Percentiles rank a stretch among this genome's conserved stretches.
These are phyloP conservation scores for Blastobasis lacticolella DNA, from an alignment of 2,888 invertebrate species.

Conservation along the genomic window DNA sequence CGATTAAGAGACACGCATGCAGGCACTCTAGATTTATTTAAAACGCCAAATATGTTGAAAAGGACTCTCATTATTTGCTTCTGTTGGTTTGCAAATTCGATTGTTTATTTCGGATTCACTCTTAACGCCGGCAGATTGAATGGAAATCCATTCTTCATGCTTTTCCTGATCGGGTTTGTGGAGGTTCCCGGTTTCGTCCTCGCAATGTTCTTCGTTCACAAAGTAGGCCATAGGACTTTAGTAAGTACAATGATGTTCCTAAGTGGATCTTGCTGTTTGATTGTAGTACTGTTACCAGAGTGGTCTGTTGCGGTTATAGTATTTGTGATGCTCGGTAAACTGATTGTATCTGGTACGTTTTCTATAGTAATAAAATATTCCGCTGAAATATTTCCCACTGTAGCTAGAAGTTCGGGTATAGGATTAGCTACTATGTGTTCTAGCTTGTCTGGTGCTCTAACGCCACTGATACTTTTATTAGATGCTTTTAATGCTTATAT, in stretches of 20 bases:
- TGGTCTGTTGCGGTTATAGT: conserved; percentile 75
- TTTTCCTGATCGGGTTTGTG: conserved; percentile 85
- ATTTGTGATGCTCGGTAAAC: conserved; percentile 85
- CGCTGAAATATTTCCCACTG: conserved; percentile 90
- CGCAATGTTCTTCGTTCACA: conserved; percentile 82
- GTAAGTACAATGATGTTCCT: conserved; percentile 85
- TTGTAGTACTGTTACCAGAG: conserved; percentile 80
- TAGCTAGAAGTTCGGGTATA: conserved; percentile 87
- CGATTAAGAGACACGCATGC: conserved; percentile 65
- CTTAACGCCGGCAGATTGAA: conserved; percentile 84
- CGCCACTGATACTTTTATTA: conserved; percentile 83
- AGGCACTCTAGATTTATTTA: conserved; percentile 82
- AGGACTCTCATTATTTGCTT: conserved; percentile 87
- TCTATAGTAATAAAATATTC: conserved; percentile 91
- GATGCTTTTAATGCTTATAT: conserved; percentile 86
- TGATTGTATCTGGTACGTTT: conserved; percentile 88
- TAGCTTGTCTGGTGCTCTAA: conserved; percentile 85
- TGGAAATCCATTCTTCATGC: conserved; percentile 86
- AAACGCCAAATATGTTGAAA: conserved; percentile 82
- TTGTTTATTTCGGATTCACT: conserved; percentile 89
- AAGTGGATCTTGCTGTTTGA: conserved; percentile 84
- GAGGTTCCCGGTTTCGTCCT: conserved; percentile 87
- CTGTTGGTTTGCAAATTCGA: conserved; percentile 90
- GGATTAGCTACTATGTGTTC: conserved; percentile 91
- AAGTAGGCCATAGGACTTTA: conserved; percentile 82